Evolutionary conservation across 2,888 invertebrate genomes (phyloP), one percentile per base, ranked within the genome.

Genomic region (Chrysolina haemoptera): DNA sequence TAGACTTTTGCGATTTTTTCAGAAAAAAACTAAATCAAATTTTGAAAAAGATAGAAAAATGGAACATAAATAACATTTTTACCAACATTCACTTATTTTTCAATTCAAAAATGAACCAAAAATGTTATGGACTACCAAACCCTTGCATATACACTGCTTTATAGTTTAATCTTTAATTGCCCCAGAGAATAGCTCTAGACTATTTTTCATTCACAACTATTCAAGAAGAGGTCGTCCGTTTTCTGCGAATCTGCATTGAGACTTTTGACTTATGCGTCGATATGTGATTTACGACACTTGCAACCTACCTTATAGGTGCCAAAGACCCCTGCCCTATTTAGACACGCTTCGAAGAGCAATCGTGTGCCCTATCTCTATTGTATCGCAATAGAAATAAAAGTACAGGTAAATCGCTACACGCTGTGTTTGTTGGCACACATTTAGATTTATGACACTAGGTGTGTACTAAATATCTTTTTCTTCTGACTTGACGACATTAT

Each of bases 341-440:
- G 59, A 27, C 59, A 59, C 59, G 59, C 59, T 59, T 27, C 59
- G n/a, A 27, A 35, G 59, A 59, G 59, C 27, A 59, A 59, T 59
- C 59, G 59, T 59, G 59, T 59, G 59, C 59, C 59, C 59, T 59
- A 59, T 59, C 59, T 59, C 27, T 35, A 59, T 59, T 59, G 59
- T 59, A 59, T 59, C 35, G 70, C 73, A 72, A 70, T 74, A 73
- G 76, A 77, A 74, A 55, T 63, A 73, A 71, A 71, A 68, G 74
- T 70, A 70, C 72, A 53, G 70, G 65, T 74, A 68, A 71, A 77
- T 77, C 73, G 78, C 75, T 74, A 53, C 80, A 74, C 73, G 79
- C 79, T 80, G 79, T 70, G 74, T 72, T 75, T 79, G 79, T 79
- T 79, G 79, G 77, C 70, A 78, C 73, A 81, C 79, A 79, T 79